A percentile compares a stretch with the other conserved stretches of the same genome.
Evolutionary conservation across 1,140 invertebrate genomes (phyloP).

Genomic region (Drosophila biarmipes): DNA sequence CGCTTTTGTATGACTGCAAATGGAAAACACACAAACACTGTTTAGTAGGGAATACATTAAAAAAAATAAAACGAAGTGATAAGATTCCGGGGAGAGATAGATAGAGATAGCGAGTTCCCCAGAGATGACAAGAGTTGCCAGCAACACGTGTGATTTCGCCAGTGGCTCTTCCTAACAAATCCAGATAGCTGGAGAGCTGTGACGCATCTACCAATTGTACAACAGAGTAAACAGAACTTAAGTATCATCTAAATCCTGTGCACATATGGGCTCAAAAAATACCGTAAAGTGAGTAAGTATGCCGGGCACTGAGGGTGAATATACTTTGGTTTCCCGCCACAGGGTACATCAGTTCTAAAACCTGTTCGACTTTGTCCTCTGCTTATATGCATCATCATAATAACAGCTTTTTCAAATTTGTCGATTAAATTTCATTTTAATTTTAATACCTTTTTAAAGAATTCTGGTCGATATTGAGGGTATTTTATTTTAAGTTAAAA

Average conservation of each 20-base stretch:
- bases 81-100: conserved; percentile 60
- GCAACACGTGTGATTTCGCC: conserved; percentile 29
- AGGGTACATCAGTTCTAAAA: no score
- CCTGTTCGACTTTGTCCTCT: no score
- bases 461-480: no score
- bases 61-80: conserved; percentile 47
- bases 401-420: no score
- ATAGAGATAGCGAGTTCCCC: conserved; percentile 32
- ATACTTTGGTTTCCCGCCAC: neutral
- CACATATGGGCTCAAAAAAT: conserved; percentile 1
- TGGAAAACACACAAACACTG: conserved; percentile 47
- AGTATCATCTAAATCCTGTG: neutral
- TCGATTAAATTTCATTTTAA: no score
- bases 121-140: conserved; percentile 47
- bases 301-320: neutral
- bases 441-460: no score
- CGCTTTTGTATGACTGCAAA: conserved; percentile 95
- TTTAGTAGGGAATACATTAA: conserved; percentile 48
- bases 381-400: no score
- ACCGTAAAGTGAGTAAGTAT: neutral
- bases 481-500: no score
- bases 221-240: conserved; percentile 11
- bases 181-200: conserved; percentile 10
- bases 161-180: conserved; percentile 15
- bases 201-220: conserved; percentile 20